Evolutionary conservation across 2,113 vertebrate species (phyloP).

Genomic region (Pipa parva): DNA sequence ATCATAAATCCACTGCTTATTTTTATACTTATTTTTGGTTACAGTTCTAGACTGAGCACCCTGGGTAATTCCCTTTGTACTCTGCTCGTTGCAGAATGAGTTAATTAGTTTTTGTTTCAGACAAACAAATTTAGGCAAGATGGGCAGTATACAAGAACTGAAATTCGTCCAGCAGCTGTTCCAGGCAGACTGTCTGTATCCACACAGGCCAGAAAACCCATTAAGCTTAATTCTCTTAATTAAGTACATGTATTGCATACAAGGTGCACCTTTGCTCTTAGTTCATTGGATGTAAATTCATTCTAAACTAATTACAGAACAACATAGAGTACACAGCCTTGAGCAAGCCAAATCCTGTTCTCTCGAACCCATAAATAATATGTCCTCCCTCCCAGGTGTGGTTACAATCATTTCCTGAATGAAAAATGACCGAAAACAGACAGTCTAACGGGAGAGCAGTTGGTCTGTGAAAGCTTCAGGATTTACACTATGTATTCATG

Average conservation of each 20-base stretch:
- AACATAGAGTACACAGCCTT: conserved; percentile 61
- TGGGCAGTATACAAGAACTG: conserved; percentile 7
- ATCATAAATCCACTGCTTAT: no score
- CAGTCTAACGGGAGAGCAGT: background rate
- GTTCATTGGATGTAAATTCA: conserved; percentile 56
- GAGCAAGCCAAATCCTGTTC: conserved; percentile 58
- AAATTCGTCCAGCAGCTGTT: conserved; percentile 16
- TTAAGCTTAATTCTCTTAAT: conserved; percentile 59
- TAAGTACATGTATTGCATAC: conserved; percentile 62
- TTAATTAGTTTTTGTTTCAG: conserved; percentile 17
- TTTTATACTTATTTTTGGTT: no score
- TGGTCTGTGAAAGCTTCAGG: background rate
- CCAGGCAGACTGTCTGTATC: conserved; percentile 38
- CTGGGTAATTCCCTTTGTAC: background rate
- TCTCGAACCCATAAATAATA: conserved; percentile 51
- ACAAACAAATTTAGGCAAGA: background rate
- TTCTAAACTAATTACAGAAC: conserved; percentile 67
- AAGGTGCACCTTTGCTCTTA: conserved; percentile 57
- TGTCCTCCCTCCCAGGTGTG: conserved; percentile 40
- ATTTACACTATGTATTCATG: background rate
- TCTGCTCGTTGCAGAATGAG: background rate
- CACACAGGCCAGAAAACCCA: conserved; percentile 37
- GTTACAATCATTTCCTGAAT: conserved; percentile 31
- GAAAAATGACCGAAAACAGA: conserved; percentile 31
- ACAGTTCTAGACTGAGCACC: no score